phyloP scores from a whole-genome alignment of 1,140 invertebrate species.

The Nilaparvata lugens region DNA sequence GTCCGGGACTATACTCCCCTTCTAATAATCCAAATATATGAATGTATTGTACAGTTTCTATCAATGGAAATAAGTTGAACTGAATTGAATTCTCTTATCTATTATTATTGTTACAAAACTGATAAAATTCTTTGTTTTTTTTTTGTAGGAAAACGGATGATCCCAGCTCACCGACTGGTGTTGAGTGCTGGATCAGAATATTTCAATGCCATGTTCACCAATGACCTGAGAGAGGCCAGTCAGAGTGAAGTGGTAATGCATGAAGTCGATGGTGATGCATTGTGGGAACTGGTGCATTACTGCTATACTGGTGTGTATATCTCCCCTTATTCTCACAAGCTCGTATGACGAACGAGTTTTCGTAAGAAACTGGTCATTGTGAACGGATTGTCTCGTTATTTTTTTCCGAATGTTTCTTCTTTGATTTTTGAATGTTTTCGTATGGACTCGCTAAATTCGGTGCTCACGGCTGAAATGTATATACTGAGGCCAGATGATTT shows the following conservation, averaged over 20 bases:
- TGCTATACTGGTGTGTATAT: conserved; percentile 69
- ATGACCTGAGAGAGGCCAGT: conserved; percentile 71
- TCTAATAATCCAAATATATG: too few species aligned
- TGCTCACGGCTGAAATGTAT: too few species aligned
- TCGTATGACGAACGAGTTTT: too few species aligned
- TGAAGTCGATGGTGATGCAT: conserved; percentile 73
- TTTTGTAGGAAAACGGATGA: conserved; percentile 41
- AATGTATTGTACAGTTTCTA: background rate
- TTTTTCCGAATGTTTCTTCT: too few species aligned
- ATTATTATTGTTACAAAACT: background rate
- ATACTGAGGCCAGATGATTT: too few species aligned
- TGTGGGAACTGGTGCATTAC: conserved; percentile 74
- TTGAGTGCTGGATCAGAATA: conserved; percentile 86
- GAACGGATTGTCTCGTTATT: too few species aligned
- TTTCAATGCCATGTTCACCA: conserved; percentile 92
- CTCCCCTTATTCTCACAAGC: too few species aligned
- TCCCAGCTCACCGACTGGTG: conserved; percentile 61
- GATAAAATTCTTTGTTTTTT: background rate
- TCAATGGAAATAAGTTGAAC: background rate
- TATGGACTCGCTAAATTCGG: too few species aligned
- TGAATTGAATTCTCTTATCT: background rate
- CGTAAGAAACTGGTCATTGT: too few species aligned
- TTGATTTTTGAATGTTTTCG: too few species aligned
- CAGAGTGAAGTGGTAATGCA: conserved; percentile 75
- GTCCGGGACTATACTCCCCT: too few species aligned